Percentiles rank a stretch among this genome's conserved stretches.
These are phyloP conservation scores for Ephestia elutella DNA, from an alignment of 1,140 invertebrate species.

Conservation along the genomic window DNA sequence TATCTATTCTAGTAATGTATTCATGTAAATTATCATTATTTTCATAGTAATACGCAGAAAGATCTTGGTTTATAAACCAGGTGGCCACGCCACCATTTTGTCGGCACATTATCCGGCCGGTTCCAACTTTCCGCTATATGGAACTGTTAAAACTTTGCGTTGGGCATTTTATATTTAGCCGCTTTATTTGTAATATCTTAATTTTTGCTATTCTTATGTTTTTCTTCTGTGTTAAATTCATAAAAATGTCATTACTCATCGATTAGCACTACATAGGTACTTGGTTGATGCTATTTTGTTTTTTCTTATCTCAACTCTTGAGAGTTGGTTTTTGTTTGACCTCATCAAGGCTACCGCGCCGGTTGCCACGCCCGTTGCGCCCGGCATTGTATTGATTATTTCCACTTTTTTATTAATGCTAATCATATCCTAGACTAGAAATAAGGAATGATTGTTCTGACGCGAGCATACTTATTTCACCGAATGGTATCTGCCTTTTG, in stretches of 20 bases:
- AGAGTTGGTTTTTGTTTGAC: neutral
- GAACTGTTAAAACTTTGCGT: neutral
- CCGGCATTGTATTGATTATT: constrained; percentile 12
- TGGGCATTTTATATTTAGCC: constrained; percentile 8
- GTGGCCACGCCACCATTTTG: constrained; percentile 58
- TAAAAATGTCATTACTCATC: neutral
- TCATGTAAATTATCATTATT: constrained; percentile 1
- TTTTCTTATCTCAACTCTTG: neutral
- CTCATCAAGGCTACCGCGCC: constrained; percentile 19
- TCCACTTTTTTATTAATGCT: neutral
- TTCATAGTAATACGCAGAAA: constrained; percentile 7
- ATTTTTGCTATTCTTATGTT: neutral
- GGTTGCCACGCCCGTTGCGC: constrained; percentile 26
- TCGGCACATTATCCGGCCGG: constrained; percentile 30
- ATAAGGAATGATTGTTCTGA: too few species aligned
- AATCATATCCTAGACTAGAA: too few species aligned
- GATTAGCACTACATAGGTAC: too few species aligned
- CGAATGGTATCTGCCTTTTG: too few species aligned
- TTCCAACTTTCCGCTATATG: constrained; percentile 20
- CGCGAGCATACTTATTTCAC: too few species aligned
- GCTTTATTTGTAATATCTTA: neutral
- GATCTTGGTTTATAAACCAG: constrained; percentile 32
- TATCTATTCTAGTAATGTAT: constrained; percentile 11
- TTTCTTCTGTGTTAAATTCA: neutral
- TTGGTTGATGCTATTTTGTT: neutral